Evolutionary conservation across 1,140 invertebrate species (phyloP).

Genomic region (Drosophila kanapiae): DNA sequence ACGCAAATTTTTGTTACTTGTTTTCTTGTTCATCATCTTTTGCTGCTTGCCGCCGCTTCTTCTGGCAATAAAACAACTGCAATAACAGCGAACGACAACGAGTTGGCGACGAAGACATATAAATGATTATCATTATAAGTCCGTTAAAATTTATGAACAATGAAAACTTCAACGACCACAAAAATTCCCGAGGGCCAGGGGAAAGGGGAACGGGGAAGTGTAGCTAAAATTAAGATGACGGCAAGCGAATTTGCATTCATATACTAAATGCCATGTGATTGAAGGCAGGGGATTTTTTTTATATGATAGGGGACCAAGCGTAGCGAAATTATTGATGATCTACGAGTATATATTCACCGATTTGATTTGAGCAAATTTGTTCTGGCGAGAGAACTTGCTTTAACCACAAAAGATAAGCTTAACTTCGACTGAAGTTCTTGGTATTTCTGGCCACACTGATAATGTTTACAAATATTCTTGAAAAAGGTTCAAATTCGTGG

Average conservation of each 20-base stretch:
- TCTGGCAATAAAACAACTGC: conserved; percentile 52
- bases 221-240: conserved; percentile 31
- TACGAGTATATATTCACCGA: no score
- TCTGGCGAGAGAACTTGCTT: background rate
- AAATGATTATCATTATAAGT: conserved; percentile 75
- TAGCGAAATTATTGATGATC: conserved; percentile 11
- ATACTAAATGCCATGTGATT: conserved; percentile 13
- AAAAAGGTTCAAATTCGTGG: background rate
- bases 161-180: conserved; percentile 60
- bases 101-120: conserved; percentile 44
- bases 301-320: background rate
- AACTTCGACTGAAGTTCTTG: no score
- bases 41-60: background rate
- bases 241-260: conserved; percentile 26
- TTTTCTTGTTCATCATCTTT: conserved; percentile 29
- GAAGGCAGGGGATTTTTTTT: background rate
- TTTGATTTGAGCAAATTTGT: background rate
- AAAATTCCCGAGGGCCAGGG: background rate
- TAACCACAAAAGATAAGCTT: no score
- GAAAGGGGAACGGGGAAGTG: background rate
- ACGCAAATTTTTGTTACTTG: conserved; percentile 60
- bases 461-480: no score
- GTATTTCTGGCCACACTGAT: no score
- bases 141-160: conserved; percentile 77
- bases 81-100: conserved; percentile 12